Conservation (phyloP, 2,113 vertebrate species). For the Prunella himalayana region DNA sequence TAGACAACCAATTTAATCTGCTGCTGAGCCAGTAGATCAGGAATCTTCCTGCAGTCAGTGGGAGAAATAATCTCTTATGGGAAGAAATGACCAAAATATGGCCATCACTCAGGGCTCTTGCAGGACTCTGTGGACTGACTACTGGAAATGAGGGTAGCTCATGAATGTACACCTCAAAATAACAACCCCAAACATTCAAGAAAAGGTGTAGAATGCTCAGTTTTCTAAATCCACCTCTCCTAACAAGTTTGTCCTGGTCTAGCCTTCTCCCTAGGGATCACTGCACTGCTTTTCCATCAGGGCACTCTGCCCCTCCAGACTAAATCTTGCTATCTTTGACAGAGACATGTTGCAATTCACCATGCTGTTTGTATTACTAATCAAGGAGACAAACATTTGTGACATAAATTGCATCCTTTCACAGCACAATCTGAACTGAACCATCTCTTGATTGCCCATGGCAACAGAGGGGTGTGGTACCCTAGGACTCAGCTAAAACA, state of each 20-base stretch:
- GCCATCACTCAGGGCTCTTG: neutral
- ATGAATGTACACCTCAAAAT: neutral
- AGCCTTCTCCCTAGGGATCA: neutral
- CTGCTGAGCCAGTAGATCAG: neutral
- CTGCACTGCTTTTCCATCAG: neutral
- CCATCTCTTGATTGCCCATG: neutral
- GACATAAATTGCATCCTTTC: neutral
- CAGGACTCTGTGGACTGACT: neutral
- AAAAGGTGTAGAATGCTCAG: neutral
- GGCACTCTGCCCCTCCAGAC: neutral
- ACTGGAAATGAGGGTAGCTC: neutral
- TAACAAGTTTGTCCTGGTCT: rapidly evolving
- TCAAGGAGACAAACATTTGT: neutral
- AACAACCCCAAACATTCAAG: neutral
- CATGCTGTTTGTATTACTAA: neutral
- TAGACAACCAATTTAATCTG: neutral
- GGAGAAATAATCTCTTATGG: neutral
- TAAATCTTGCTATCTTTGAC: neutral
- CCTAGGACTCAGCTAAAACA: neutral
- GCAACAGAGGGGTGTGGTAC: neutral
- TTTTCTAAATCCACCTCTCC: neutral
- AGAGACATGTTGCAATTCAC: neutral
- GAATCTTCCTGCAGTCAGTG: neutral
- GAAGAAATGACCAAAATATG: neutral
- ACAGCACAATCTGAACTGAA: neutral